Evolutionary conservation across 2,797 vertebrate genomes (phyloP).

Genomic region (Tamandua tetradactyla): DNA sequence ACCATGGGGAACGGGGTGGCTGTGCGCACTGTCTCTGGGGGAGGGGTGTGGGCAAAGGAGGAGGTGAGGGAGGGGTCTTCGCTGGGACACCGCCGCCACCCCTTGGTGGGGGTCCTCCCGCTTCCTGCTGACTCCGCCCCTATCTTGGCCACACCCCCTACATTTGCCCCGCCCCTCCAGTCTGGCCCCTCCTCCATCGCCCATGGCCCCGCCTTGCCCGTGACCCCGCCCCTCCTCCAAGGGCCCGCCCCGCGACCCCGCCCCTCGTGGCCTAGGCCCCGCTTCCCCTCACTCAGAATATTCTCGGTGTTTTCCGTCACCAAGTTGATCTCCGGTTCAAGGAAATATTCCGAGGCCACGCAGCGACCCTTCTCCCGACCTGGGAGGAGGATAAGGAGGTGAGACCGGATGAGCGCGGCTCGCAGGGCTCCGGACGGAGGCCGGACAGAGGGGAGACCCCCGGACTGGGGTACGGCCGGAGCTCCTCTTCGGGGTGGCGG

Average conservation of each 20-base stretch:
- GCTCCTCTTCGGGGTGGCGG: neutral
- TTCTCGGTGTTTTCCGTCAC: slow-evolving; percentile 97
- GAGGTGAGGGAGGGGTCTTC: neutral
- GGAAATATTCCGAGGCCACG: slow-evolving; percentile 95
- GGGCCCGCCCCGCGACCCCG: neutral
- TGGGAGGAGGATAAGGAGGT: slow-evolving; percentile 45
- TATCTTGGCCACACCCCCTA: rapidly evolving
- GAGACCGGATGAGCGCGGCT: neutral
- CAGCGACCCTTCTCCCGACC: slow-evolving; percentile 88
- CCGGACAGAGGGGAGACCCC: neutral
- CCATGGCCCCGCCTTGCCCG: too few relatives aligned
- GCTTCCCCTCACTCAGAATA: slow-evolving; percentile 92
- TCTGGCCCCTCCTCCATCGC: neutral
- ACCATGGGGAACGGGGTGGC: slow-evolving; percentile 96
- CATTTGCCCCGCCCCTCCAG: neutral
- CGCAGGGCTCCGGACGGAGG: neutral
- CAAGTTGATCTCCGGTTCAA: slow-evolving; percentile 94
- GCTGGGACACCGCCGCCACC: rapidly evolving
- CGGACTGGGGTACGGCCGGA: neutral
- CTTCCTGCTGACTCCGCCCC: neutral
- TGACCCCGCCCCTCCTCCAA: neutral
- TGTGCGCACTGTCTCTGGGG: slow-evolving; percentile 92
- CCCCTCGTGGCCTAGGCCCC: neutral
- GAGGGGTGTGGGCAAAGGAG: neutral
- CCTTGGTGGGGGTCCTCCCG: neutral